A percentile compares a stretch with the other conserved stretches of the same genome.
Conservation (phyloP, 2,113 vertebrate genomes). For the Trachemys scripta region DNA sequence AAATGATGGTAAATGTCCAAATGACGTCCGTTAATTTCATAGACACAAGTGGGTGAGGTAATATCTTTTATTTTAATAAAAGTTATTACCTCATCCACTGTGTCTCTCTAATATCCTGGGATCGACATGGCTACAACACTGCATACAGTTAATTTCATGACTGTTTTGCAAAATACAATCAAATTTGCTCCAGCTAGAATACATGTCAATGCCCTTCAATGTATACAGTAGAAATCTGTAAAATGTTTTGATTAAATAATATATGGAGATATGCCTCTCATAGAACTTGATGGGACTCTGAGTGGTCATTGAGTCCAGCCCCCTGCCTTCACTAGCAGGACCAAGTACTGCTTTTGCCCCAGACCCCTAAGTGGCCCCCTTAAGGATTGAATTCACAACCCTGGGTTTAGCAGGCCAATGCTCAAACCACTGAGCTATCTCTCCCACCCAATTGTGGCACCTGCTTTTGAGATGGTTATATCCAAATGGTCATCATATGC, state of each 20-base stretch:
- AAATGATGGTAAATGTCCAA: background rate
- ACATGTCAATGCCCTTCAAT: background rate
- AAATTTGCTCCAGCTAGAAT: background rate
- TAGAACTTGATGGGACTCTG: no score
- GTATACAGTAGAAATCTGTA: background rate
- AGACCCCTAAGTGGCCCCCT: no score
- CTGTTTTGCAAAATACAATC: background rate
- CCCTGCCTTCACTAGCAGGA: no score
- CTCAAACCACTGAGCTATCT: no score
- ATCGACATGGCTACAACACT: background rate
- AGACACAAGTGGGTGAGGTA: background rate
- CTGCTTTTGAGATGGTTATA: background rate
- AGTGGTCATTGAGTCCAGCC: no score
- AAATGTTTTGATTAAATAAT: background rate
- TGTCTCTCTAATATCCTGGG: background rate
- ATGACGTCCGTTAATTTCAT: background rate
- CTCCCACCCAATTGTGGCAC: background rate
- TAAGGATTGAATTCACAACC: no score
- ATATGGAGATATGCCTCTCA: no score
- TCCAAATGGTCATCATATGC: background rate
- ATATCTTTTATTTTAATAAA: background rate
- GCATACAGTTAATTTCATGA: background rate
- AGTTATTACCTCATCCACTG: background rate
- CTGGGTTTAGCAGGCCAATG: no score
- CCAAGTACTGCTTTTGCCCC: no score